These are phyloP conservation scores for Thinocorus orbignyianus DNA, from an alignment of 2,113 vertebrate species.

Conservation along the genomic window DNA sequence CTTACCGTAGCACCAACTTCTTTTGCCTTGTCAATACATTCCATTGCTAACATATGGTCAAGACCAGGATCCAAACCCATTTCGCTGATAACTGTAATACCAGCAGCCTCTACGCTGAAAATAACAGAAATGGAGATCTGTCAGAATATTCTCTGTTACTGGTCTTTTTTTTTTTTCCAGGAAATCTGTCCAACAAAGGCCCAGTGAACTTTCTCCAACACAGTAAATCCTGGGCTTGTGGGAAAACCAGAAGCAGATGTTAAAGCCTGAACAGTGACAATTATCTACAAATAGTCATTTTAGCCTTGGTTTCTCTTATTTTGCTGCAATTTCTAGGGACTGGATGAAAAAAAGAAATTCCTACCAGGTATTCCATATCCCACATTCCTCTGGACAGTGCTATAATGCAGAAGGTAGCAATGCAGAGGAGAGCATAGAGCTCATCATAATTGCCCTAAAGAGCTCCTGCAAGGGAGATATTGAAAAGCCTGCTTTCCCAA, in stretches of 20 bases:
- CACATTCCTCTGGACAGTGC: not conserved
- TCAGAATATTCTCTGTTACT: not conserved
- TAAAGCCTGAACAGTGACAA: not conserved
- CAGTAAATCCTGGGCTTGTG: not conserved
- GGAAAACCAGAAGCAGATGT: not conserved
- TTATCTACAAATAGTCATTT: not conserved
- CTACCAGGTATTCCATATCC: not conserved
- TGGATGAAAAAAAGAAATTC: not conserved
- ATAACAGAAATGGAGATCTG: not conserved
- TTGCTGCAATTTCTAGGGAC: not conserved
- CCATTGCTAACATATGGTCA: constrained; percentile 98
- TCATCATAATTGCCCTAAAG: not conserved
- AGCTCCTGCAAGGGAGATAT: not conserved
- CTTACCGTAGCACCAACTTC: constrained; percentile 91
- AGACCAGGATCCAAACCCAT: constrained; percentile 98
- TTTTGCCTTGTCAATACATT: constrained; percentile 92
- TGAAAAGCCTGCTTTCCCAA: not conserved
- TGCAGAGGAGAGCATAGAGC: not conserved
- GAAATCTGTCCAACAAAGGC: not conserved
- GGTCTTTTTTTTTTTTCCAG: not conserved
- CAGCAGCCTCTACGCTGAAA: constrained; percentile 85
- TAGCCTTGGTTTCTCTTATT: not conserved
- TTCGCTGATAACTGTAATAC: constrained; percentile 90
- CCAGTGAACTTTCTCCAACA: not conserved
- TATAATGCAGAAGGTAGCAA: not conserved